These are phyloP conservation scores for Pseudomugil tenellus DNA, from an alignment of 2,797 vertebrate species.

Conservation along the genomic window DNA sequence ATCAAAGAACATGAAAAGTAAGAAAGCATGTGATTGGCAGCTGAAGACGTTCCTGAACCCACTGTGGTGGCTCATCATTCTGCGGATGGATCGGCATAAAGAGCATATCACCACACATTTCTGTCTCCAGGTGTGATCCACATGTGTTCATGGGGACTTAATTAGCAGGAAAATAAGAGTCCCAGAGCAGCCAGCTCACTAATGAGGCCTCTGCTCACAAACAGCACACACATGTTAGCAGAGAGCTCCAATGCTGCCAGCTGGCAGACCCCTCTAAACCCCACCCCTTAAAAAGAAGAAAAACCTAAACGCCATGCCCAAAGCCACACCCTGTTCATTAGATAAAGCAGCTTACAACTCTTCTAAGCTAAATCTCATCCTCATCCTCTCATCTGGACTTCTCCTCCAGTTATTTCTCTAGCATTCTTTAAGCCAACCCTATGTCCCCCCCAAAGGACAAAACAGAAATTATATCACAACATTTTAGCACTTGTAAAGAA, in stretches of 20 bases:
- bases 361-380: conserved; percentile 22
- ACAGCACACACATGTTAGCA: conserved; percentile 71
- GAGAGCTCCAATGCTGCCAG: conserved; percentile 61
- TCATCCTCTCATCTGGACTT: conserved; percentile 1
- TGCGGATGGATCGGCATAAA: conserved; percentile 17
- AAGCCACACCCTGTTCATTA: conserved; percentile 37
- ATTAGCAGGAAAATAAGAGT: conserved; percentile 72
- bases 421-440: conserved; percentile 26
- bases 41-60: conserved; percentile 23
- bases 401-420: conserved; percentile 7
- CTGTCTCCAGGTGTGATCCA: conserved; percentile 79
- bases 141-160: conserved; percentile 66
- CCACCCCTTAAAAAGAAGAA: background rate
- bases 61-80: conserved; percentile 12
- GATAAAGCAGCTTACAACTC: conserved; percentile 24
- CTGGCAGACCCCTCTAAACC: conserved; percentile 63
- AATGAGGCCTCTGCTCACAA: conserved; percentile 75
- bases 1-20: background rate
- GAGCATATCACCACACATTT: conserved; percentile 36
- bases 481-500: conserved; percentile 32
- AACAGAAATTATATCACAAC: too few relatives aligned
- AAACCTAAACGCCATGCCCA: conserved; percentile 5
- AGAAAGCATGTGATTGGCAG: conserved; percentile 12
- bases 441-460: too few relatives aligned
- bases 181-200: conserved; percentile 60